Percentiles rank a stretch among this genome's conserved stretches.
Conservation (phyloP, 35 echinoderm and acorn worm genomes). For the Ophiothrix spiculata region DNA sequence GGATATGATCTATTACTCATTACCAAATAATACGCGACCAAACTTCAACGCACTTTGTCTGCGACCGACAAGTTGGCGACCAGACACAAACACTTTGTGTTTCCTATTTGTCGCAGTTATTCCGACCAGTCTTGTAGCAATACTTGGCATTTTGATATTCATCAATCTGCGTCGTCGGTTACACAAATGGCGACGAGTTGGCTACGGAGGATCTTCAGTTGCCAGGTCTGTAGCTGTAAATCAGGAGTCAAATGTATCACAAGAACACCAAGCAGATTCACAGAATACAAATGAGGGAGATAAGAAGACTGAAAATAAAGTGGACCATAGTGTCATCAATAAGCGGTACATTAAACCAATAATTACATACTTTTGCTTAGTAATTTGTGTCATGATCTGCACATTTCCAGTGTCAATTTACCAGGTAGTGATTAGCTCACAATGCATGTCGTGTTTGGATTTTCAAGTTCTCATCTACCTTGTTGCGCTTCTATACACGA, state of each 20-base stretch:
- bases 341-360: neutral
- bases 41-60: neutral
- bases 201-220: too few relatives aligned
- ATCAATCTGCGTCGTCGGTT: neutral
- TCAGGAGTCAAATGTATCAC: too few relatives aligned
- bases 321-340: neutral
- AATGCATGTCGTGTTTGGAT: too few relatives aligned
- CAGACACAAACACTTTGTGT: neutral
- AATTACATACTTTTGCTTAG: neutral
- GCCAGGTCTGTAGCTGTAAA: too few relatives aligned
- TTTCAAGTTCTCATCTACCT: too few relatives aligned
- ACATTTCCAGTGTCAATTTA: too few relatives aligned
- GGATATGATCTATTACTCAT: neutral
- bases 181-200: neutral
- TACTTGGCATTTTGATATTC: neutral
- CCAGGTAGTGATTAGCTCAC: too few relatives aligned
- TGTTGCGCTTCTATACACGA: too few relatives aligned
- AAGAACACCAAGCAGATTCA: too few relatives aligned
- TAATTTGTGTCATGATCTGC: neutral
- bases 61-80: neutral
- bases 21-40: neutral
- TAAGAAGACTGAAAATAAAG: too few relatives aligned
- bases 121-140: neutral
- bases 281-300: too few relatives aligned
- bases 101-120: neutral